phyloP scores from a whole-genome alignment of 2,888 invertebrate genomes.

The Sturmia bella region DNA sequence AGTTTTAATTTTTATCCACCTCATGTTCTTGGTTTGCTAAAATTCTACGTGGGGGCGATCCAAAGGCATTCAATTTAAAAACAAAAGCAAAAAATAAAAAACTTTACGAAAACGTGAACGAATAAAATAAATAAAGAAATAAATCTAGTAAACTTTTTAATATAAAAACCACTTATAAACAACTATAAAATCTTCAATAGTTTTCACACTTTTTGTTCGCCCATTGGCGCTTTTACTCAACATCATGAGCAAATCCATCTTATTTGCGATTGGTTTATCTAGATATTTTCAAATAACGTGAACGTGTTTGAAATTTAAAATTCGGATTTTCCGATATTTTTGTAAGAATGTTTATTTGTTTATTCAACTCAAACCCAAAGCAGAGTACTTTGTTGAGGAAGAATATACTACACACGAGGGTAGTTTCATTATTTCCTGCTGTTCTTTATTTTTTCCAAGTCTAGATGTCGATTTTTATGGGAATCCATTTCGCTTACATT shows the following conservation, averaged over 20 bases:
- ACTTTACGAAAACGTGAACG: constrained; percentile 8
- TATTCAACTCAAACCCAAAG: background rate
- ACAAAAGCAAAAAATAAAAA: constrained; percentile 9
- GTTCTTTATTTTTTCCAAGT: no score
- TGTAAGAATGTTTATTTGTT: constrained; percentile 8
- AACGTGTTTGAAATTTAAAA: constrained; percentile 55
- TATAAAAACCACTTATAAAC: constrained; percentile 36
- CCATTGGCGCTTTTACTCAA: background rate
- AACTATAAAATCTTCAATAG: constrained; percentile 45
- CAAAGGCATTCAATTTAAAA: constrained; percentile 3
- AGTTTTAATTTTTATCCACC: constrained; percentile 23
- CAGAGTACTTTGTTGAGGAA: no score
- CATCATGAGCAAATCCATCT: constrained; percentile 3
- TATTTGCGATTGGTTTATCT: no score
- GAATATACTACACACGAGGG: no score
- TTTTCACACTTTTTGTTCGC: constrained; percentile 39
- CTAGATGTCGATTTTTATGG: no score
- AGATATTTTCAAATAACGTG: background rate
- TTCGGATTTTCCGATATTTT: constrained; percentile 16
- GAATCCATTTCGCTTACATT: no score
- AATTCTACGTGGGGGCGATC: background rate
- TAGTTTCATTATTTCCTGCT: no score
- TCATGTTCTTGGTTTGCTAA: background rate
- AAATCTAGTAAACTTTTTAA: constrained; percentile 47
- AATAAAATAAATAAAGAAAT: constrained; percentile 32